Evolutionary conservation across 2,888 invertebrate species (phyloP), one percentile per base, ranked within the genome.

Genomic region (Clunio marinus): DNA sequence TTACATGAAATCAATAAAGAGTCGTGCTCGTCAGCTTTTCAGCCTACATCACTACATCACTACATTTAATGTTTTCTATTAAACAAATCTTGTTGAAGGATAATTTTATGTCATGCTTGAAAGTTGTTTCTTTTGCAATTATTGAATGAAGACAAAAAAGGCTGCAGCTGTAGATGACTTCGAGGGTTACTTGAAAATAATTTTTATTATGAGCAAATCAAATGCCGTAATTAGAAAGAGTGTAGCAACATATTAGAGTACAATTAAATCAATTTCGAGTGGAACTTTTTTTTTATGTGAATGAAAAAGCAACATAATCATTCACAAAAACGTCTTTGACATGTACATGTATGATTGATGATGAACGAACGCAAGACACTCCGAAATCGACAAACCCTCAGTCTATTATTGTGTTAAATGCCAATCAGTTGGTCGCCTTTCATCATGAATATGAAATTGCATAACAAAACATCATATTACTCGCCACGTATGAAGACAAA

Each of bases 51-150:
- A 32, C n/a, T n/a, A n/a, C n/a, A 32, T 4, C 32, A 32, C 32
- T 32, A n/a, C n/a, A n/a, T n/a, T 41, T 41, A 41, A 41, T 41
- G 41, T 15, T 41, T 41, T 41, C 41, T 41, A 41, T 41, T 41
- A 41, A 41, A 41, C 41, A 10, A 41, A 41, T 41, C 41, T 41
- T 41, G 10, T 41, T 15, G 41, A 41, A 41, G 41, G 41, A n/a
- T 41, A 10, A 15, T 41, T 41, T 15, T 10, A 41, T 41, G 10
- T 10, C 41, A 41, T 41, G 41, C 15, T 41, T 15, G 15, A 41
- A 41, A 41, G 41, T 41, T 41, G 41, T 41, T 41, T n/a, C 10
- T 41, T 41, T n/a, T n/a, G 41, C 10, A 41, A 41, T 15, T 41
- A n/a, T 41, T 15, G 15, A 15, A 41, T n/a, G 10, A 41, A 5